phyloP scores from a whole-genome alignment of 2,797 vertebrate genomes.

The Onychomys torridus region DNA sequence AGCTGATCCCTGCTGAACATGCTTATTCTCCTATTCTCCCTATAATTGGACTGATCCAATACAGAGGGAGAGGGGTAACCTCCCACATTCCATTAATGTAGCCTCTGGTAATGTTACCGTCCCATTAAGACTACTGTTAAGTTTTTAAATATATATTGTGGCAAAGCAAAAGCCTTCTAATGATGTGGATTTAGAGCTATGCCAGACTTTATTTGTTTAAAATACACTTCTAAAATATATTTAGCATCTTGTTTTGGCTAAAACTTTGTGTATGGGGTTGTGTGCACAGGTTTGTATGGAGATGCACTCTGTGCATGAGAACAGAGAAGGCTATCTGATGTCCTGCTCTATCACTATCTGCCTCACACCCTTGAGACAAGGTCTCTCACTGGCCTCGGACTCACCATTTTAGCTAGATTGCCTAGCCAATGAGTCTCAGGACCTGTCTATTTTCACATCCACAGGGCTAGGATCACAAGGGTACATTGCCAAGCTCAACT shows the following conservation, averaged over 20 bases:
- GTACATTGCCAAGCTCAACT: neutral
- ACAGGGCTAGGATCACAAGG: neutral
- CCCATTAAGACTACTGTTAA: neutral
- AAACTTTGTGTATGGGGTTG: neutral
- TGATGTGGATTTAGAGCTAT: neutral
- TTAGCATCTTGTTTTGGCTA: neutral
- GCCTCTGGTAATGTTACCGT: neutral
- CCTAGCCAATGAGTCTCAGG: neutral
- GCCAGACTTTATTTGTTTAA: slow-evolving; percentile 2
- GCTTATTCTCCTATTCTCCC: slow-evolving; percentile 22
- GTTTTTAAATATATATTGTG: slow-evolving; percentile 1
- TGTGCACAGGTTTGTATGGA: neutral
- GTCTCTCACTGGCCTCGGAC: neutral
- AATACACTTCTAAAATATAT: neutral
- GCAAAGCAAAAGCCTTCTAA: neutral
- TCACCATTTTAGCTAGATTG: neutral
- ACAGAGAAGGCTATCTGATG: neutral
- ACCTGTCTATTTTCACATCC: neutral
- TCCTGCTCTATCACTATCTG: neutral
- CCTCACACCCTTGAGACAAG: neutral
- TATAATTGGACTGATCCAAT: neutral
- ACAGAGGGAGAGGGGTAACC: neutral
- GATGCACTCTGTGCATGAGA: neutral
- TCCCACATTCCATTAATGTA: neutral
- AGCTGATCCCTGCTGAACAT: neutral